Percentiles rank a stretch among this genome's conserved stretches.
Evolutionary conservation across 2,797 vertebrate genomes (phyloP).

Genomic region (Leuciscus waleckii): DNA sequence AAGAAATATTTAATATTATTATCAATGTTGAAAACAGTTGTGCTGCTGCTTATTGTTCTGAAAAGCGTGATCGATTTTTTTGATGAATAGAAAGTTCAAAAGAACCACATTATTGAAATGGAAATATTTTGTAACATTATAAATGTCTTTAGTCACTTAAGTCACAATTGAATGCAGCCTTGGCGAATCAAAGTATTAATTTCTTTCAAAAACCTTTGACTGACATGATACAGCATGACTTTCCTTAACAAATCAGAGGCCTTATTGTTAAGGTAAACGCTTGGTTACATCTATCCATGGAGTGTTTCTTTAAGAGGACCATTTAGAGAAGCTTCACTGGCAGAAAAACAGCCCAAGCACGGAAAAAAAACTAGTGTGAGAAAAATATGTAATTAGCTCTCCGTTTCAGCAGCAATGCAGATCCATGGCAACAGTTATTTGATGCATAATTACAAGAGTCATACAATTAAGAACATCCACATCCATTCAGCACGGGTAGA

Average conservation of each 20-base stretch:
- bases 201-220: not conserved
- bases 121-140: not conserved
- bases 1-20: not conserved
- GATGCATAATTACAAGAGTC: constrained; percentile 55
- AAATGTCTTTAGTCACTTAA: not conserved
- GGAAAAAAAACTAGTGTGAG: not conserved
- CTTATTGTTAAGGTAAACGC: not conserved
- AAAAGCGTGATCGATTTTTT: not conserved
- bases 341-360: constrained; percentile 4
- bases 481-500: constrained; percentile 28
- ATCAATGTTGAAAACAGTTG: not conserved
- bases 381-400: constrained; percentile 14
- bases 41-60: not conserved
- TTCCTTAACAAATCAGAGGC: not conserved
- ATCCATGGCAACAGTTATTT: constrained; percentile 65
- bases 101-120: not conserved
- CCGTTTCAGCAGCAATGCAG: constrained; percentile 43
- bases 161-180: not conserved
- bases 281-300: not conserved
- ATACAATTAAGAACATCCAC: constrained; percentile 57
- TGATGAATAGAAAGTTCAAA: not conserved
- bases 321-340: not conserved
- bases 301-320: not conserved
- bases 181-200: not conserved
- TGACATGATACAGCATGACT: not conserved